Evolutionary conservation across 2,888 invertebrate genomes (phyloP).

Genomic region (Lasioglossum malachurum): DNA sequence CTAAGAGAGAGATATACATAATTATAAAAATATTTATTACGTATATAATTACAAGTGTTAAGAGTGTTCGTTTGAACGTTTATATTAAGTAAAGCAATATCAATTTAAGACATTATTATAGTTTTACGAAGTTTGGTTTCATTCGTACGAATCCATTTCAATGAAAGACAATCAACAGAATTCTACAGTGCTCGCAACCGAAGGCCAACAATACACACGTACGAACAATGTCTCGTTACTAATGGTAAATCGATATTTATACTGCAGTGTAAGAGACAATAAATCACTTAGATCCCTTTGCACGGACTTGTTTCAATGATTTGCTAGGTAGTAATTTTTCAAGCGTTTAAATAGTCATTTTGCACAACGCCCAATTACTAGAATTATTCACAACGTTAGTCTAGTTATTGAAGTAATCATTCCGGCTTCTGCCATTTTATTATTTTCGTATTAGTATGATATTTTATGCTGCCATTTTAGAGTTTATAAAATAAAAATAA

Average conservation of each 20-base stretch:
- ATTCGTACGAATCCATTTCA: background rate
- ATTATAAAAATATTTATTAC: too few species aligned
- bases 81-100: background rate
- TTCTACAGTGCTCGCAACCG: background rate
- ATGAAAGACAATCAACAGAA: background rate
- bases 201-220: background rate
- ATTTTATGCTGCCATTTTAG: background rate
- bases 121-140: background rate
- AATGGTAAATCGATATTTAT: background rate
- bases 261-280: background rate
- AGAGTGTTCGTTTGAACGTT: background rate
- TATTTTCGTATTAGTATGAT: background rate
- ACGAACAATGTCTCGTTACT: background rate
- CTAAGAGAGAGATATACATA: too few species aligned
- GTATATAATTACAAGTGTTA: too few species aligned
- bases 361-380: background rate
- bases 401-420: background rate
- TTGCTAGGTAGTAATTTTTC: background rate
- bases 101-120: background rate
- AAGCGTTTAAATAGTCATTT: background rate
- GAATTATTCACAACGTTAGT: background rate
- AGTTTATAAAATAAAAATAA: too few species aligned
- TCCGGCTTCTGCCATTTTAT: background rate
- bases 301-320: background rate
- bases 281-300: background rate